A percentile compares a stretch with the other conserved stretches of the same genome.
Evolutionary conservation across 2,113 vertebrate species (phyloP).

Genomic region (Gavialis gangeticus): DNA sequence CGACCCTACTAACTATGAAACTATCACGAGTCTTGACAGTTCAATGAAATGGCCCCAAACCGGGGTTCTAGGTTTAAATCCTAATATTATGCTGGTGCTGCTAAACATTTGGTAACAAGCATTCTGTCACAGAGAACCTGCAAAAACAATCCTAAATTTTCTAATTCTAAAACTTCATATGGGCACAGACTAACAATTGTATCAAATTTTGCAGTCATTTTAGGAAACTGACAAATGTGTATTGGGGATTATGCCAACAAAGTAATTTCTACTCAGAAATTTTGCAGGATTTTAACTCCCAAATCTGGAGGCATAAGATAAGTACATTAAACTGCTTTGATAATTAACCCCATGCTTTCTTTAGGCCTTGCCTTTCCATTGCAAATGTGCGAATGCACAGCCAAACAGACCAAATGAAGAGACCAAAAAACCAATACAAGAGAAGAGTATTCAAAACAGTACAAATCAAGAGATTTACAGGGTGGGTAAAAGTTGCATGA

Average conservation of each 20-base stretch:
- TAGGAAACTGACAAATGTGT: neutral
- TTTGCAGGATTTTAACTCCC: neutral
- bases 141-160: neutral
- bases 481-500: neutral
- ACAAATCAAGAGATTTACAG: neutral
- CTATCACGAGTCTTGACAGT: no score
- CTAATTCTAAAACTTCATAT: neutral
- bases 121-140: neutral
- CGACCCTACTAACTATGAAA: no score
- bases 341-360: neutral
- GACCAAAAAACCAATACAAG: neutral
- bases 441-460: neutral
- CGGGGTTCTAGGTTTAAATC: no score
- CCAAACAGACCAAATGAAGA: neutral
- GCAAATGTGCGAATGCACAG: conserved; percentile 1
- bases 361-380: neutral
- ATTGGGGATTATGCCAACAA: neutral
- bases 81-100: no score
- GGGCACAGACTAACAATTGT: neutral
- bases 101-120: no score
- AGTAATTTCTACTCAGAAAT: neutral
- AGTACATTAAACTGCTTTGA: neutral
- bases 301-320: neutral
- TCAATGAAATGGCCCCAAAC: no score
- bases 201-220: neutral